Conservation (phyloP, 2,113 vertebrate genomes). For the Rhineura floridana region DNA sequence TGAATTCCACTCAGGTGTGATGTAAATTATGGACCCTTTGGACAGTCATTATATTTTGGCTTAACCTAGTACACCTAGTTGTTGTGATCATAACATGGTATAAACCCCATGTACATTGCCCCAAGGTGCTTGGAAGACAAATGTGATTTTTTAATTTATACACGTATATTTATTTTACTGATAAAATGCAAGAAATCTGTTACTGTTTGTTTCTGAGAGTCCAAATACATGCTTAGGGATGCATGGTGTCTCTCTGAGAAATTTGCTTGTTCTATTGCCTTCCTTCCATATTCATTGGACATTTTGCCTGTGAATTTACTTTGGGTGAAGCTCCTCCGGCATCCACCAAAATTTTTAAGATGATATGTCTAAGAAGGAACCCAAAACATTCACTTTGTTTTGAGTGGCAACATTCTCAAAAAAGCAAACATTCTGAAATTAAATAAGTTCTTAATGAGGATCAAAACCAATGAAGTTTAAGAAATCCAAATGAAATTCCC, state of each 20-base stretch:
- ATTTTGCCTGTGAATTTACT: not conserved
- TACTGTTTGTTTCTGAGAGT: not conserved
- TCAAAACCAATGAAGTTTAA: too few relatives aligned
- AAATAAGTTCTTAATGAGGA: too few relatives aligned
- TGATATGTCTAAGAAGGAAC: too few relatives aligned
- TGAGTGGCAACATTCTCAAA: too few relatives aligned
- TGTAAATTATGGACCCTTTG: not conserved
- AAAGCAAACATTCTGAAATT: too few relatives aligned
- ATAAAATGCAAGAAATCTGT: too few relatives aligned
- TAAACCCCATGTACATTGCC: not conserved
- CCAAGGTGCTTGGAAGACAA: not conserved
- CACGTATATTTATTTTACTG: too few relatives aligned
- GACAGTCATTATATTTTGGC: not conserved
- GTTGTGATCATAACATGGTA: not conserved
- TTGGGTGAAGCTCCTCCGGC: too few relatives aligned
- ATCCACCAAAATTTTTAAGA: too few relatives aligned
- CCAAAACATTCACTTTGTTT: too few relatives aligned
- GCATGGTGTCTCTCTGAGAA: not conserved
- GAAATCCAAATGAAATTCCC: too few relatives aligned
- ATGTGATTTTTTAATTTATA: too few relatives aligned
- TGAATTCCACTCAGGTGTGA: not conserved
- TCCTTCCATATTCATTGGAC: not conserved
- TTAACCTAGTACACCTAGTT: not conserved
- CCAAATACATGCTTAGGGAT: not conserved
- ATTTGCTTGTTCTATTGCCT: not conserved